Evolutionary conservation across 2,797 vertebrate genomes (phyloP).

Genomic region (Alca torda): DNA sequence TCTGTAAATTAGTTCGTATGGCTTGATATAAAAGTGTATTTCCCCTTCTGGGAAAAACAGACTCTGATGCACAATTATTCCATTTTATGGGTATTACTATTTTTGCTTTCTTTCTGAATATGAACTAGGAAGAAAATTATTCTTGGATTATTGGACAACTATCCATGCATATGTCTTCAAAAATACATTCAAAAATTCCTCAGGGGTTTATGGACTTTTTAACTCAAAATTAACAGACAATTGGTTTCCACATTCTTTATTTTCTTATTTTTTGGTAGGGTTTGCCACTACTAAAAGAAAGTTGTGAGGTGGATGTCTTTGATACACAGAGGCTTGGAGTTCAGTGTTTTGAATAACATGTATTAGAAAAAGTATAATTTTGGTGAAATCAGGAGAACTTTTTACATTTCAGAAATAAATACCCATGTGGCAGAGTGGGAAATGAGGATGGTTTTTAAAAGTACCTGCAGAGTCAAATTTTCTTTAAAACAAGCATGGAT

Average conservation of each 20-base stretch:
- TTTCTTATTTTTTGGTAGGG: background rate
- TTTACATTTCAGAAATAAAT: background rate
- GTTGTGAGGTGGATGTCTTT: background rate
- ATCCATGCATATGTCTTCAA: background rate
- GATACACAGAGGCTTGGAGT: background rate
- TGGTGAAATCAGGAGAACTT: background rate
- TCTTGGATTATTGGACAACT: background rate
- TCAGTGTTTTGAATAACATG: background rate
- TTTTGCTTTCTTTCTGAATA: background rate
- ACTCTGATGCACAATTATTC: background rate
- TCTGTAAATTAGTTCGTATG: background rate
- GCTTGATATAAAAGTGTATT: background rate
- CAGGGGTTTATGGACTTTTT: background rate
- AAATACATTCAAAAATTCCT: background rate
- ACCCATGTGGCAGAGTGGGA: background rate
- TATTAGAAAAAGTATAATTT: background rate
- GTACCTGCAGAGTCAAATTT: background rate
- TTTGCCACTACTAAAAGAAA: background rate
- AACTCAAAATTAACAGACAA: background rate
- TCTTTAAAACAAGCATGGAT: background rate
- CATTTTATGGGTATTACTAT: accelerated
- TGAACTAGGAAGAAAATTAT: background rate
- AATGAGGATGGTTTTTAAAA: background rate
- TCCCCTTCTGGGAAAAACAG: background rate
- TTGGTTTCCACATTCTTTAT: background rate